Evolutionary conservation across 2,797 vertebrate species (phyloP).

Genomic region (Nasua narica): DNA sequence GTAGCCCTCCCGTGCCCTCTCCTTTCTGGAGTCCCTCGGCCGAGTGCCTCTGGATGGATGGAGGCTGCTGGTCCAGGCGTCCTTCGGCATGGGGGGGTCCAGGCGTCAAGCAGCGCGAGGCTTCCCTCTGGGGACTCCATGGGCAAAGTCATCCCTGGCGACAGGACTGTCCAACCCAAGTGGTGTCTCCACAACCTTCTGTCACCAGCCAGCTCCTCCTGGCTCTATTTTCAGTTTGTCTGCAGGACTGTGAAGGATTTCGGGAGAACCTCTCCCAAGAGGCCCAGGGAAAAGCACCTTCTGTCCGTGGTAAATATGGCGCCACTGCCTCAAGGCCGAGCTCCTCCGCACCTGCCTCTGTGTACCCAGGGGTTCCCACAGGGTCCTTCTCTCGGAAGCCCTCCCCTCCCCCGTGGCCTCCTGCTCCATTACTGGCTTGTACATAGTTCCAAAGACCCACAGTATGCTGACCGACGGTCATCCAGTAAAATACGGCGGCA

Average conservation of each 20-base stretch:
- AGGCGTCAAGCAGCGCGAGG: accelerated
- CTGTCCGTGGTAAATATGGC: background rate
- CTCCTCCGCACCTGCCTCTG: background rate
- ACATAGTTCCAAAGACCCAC: background rate
- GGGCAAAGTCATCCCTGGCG: background rate
- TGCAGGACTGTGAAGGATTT: background rate
- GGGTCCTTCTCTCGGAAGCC: background rate
- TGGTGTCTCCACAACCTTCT: background rate
- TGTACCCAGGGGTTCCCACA: background rate
- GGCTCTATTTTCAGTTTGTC: constrained; percentile 43
- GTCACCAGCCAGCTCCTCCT: background rate
- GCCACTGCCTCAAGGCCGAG: background rate
- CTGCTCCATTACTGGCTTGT: background rate
- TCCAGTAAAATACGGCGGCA: background rate
- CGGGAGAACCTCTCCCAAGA: constrained; percentile 9
- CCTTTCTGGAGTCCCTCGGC: accelerated
- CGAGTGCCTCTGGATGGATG: accelerated
- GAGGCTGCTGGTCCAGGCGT: background rate
- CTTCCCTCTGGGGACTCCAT: background rate
- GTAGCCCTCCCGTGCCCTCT: accelerated
- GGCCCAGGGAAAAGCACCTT: background rate
- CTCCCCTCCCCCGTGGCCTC: background rate
- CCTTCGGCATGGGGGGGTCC: accelerated
- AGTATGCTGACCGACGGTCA: accelerated
- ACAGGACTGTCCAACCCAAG: background rate